Evolutionary conservation across 2,797 vertebrate genomes (phyloP).

Genomic region (Gambelia wislizenii): DNA sequence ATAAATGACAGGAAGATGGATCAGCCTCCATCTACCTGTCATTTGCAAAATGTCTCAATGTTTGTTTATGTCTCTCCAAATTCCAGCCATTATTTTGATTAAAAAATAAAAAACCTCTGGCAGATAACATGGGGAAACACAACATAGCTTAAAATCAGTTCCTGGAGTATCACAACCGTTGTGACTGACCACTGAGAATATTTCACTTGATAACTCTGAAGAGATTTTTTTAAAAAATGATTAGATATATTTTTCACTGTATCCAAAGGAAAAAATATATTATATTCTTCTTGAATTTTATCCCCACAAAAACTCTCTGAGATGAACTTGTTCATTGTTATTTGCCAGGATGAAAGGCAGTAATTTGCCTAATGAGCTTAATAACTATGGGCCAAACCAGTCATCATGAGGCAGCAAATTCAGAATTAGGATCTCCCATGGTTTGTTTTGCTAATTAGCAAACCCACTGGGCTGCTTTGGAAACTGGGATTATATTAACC

Average conservation of each 20-base stretch:
- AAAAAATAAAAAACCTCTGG: too few relatives aligned
- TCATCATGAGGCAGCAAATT: neutral
- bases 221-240: neutral
- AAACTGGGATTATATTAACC: neutral
- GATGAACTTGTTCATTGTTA: neutral
- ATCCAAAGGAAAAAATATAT: neutral
- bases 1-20: neutral
- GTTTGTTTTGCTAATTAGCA: conserved; percentile 5
- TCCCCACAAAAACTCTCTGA: neutral
- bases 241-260: neutral
- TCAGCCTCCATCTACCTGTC: too few relatives aligned
- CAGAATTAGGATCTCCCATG: neutral
- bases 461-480: neutral
- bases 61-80: neutral
- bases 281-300: neutral
- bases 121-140: too few relatives aligned
- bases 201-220: neutral
- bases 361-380: neutral
- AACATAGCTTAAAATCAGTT: neutral
- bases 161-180: neutral
- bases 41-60: neutral
- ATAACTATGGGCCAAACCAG: neutral
- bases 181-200: neutral
- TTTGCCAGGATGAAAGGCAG: neutral
- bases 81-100: neutral